Evolutionary conservation across 2,113 vertebrate genomes (phyloP), one percentile per base, ranked within the genome.

Genomic region (Myodes glareolus): DNA sequence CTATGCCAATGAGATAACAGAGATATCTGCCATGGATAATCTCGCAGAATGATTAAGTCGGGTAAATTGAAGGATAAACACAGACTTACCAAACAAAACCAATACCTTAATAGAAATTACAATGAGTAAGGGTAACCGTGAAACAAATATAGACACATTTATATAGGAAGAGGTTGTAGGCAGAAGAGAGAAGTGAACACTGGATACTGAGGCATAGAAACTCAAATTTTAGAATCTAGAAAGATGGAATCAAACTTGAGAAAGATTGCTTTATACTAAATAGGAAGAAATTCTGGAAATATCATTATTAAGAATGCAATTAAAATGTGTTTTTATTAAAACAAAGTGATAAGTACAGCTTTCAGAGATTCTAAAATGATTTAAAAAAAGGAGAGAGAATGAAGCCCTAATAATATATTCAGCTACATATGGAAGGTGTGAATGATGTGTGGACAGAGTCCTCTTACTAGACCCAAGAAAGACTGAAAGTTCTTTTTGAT

Each of bases 261-360:
- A n/a, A 33, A 29, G 21, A 85, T 75, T 72, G 3, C 14, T 58
- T 45, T 89, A 27, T 72, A 29, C 70, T 25, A 78, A 16, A 6
- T 67, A 81, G 5, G 6, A 77, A n/a, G 29, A 92, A 47, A 88
- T 78, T 23, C 47, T 85, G 55, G 31, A 85, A 27, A 47, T 27
- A 39, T 1, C 70, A 8, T n/a, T 39, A 58, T 75, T 70, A 19
- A 85, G 80, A 94, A 85, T 0, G 7, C 45, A 90, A 33, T 7
- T 39, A 67, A 96, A 90, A 23, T 19, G 25, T 84, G 9, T 63
- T 95, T 94, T 10, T 19, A n/a, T 92, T 87, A 84, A 93, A 23
- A 77, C 78, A 39, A 96, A 78, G 11, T 29, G 4, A 52, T 68
- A 36, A 50, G 4, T 86, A 55, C 16, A 42, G 31, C 52, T 92